Percentiles rank a stretch among this genome's conserved stretches.
phyloP scores from a whole-genome alignment of 2,113 vertebrate species.

The Murina feae region DNA sequence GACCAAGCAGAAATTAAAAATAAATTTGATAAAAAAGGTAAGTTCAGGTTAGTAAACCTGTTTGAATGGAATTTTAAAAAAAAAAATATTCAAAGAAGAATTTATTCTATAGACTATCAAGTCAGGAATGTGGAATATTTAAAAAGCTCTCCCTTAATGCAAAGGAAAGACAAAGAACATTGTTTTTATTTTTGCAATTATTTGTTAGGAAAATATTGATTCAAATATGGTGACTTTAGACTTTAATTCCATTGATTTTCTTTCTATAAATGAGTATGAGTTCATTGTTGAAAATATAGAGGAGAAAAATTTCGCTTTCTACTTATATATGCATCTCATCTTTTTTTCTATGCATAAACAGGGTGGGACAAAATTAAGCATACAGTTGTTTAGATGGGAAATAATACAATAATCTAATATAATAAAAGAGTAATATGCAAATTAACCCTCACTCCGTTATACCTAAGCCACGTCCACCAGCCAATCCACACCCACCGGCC shows the following conservation, averaged over 20 bases:
- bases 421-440: too few relatives aligned
- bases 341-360: not conserved
- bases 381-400: too few relatives aligned
- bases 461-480: too few relatives aligned
- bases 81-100: slow-evolving; percentile 19
- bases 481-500: too few relatives aligned
- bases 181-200: not conserved
- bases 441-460: too few relatives aligned
- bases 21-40: slow-evolving; percentile 40
- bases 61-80: not conserved
- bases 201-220: slow-evolving; percentile 5
- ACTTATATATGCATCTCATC: not conserved
- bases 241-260: not conserved
- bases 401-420: too few relatives aligned
- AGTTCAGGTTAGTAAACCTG: slow-evolving; percentile 18
- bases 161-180: not conserved
- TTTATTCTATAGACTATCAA: slow-evolving; percentile 29
- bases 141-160: not conserved
- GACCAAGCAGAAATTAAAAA: slow-evolving; percentile 34
- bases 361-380: too few relatives aligned
- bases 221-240: not conserved
- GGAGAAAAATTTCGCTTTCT: not conserved
- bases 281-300: not conserved
- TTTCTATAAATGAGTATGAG: not conserved
- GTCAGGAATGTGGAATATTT: not conserved